These are phyloP conservation scores for Melanotaenia pygmaea DNA, from an alignment of 2,797 vertebrate species.

Conservation along the genomic window DNA sequence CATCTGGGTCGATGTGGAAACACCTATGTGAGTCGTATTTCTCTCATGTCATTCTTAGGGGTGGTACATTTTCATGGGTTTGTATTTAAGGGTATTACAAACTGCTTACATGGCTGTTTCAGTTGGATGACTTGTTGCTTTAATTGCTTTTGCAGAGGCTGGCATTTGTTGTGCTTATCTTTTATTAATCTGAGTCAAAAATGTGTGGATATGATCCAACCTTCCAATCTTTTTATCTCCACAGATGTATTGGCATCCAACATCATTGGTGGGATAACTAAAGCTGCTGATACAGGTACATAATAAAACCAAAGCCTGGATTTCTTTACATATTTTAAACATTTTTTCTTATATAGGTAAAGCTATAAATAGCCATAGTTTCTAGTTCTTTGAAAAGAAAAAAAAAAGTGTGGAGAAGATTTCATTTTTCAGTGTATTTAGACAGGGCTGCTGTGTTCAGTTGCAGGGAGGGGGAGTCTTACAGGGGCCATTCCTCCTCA, in stretches of 20 bases:
- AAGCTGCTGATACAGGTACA: slow-evolving; percentile 37
- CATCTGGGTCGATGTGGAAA: neutral
- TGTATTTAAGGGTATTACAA: neutral
- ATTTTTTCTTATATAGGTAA: slow-evolving; percentile 39
- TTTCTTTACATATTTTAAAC: slow-evolving; percentile 46
- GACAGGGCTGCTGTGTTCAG: slow-evolving; percentile 58
- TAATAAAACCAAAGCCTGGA: slow-evolving; percentile 52
- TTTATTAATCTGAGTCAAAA: slow-evolving; percentile 21
- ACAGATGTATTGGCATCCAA: neutral
- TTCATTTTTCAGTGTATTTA: slow-evolving; percentile 67
- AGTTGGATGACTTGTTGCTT: neutral
- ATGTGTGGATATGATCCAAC: slow-evolving; percentile 39
- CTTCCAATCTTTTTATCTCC: slow-evolving; percentile 35
- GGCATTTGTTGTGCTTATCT: slow-evolving; percentile 29
- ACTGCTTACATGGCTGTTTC: neutral
- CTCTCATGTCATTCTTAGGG: neutral
- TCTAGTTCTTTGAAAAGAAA: slow-evolving; percentile 29
- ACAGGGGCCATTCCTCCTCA: slow-evolving; percentile 77
- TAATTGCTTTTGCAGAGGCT: slow-evolving; percentile 36
- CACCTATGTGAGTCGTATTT: neutral
- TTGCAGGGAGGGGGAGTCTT: slow-evolving; percentile 49
- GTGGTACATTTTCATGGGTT: neutral
- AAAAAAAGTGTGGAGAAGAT: slow-evolving; percentile 61
- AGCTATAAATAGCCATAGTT: slow-evolving; percentile 64
- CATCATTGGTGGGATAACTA: slow-evolving; percentile 34